Conservation (phyloP, 2,113 vertebrate species). For the Campylorhamphus procurvoides region DNA sequence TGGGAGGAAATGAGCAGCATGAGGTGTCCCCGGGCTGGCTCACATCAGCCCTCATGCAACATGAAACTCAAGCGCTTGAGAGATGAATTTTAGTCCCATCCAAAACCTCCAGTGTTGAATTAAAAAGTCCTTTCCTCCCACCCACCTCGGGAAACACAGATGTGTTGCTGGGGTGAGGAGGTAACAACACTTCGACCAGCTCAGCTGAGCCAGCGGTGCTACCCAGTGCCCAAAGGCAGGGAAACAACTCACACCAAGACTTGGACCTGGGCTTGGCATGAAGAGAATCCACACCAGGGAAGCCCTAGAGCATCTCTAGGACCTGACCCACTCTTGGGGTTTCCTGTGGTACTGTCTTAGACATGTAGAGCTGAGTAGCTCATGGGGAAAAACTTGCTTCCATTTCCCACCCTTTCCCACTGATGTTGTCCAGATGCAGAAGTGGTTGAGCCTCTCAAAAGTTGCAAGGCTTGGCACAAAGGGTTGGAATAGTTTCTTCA, state of each 20-base stretch:
- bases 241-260: background rate
- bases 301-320: background rate
- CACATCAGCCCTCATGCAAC: rapidly evolving
- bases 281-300: background rate
- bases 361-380: background rate
- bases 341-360: background rate
- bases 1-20: background rate
- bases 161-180: background rate
- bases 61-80: background rate
- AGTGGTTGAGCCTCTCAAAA: background rate
- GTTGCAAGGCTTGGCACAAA: background rate
- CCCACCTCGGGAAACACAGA: rapidly evolving
- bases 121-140: background rate
- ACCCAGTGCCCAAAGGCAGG: background rate
- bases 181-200: background rate
- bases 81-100: background rate
- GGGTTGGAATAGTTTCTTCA: background rate
- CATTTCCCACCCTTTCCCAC: background rate
- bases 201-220: rapidly evolving
- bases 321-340: background rate
- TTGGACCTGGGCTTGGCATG: background rate
- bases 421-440: background rate
- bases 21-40: background rate
- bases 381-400: background rate
- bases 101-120: background rate